A percentile compares a stretch with the other conserved stretches of the same genome.
These are phyloP conservation scores for Zaprionus lineosus DNA, from an alignment of 2,888 invertebrate species.

Conservation along the genomic window DNA sequence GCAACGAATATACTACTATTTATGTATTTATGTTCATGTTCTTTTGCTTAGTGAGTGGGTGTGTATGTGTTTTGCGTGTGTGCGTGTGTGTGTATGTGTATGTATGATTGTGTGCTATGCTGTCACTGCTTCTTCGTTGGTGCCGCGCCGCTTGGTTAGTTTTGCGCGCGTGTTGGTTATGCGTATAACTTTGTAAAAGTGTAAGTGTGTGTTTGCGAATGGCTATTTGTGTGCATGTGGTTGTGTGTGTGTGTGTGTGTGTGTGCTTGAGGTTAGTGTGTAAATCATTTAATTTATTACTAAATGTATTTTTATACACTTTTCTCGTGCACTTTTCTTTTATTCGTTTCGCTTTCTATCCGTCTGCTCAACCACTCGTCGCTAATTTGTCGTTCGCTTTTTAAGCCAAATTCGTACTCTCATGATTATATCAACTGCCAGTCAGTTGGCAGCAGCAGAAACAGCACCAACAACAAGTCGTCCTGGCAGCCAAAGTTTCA, in stretches of 20 bases:
- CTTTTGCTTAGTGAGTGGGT: constrained; percentile 30
- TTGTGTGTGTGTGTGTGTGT: constrained; percentile 17
- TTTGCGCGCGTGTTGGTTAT: constrained; percentile 71
- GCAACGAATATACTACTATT: constrained; percentile 61
- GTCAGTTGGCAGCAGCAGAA: constrained; percentile 16
- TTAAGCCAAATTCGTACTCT: constrained; percentile 64
- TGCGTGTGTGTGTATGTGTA: neutral
- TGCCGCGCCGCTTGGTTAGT: constrained; percentile 69
- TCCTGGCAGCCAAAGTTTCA: constrained; percentile 61
- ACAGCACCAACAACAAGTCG: constrained; percentile 33
- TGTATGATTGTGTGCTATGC: constrained; percentile 41
- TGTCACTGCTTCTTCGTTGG: constrained; percentile 41
- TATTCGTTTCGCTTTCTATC: constrained; percentile 40
- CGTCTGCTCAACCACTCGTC: constrained; percentile 40
- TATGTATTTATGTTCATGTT: constrained; percentile 62
- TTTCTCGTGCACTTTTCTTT: constrained; percentile 56
- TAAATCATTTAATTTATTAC: constrained; percentile 77
- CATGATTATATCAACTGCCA: constrained; percentile 66
- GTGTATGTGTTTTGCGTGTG: constrained; percentile 1
- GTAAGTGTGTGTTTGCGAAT: constrained; percentile 8
- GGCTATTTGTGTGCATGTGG: constrained; percentile 12
- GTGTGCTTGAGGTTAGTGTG: constrained; percentile 61
- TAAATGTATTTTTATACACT: constrained; percentile 73
- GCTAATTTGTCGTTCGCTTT: constrained; percentile 72
- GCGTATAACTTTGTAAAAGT: neutral